These are phyloP conservation scores for Diarsia brunnea DNA, from an alignment of 2,888 invertebrate species.

Conservation along the genomic window DNA sequence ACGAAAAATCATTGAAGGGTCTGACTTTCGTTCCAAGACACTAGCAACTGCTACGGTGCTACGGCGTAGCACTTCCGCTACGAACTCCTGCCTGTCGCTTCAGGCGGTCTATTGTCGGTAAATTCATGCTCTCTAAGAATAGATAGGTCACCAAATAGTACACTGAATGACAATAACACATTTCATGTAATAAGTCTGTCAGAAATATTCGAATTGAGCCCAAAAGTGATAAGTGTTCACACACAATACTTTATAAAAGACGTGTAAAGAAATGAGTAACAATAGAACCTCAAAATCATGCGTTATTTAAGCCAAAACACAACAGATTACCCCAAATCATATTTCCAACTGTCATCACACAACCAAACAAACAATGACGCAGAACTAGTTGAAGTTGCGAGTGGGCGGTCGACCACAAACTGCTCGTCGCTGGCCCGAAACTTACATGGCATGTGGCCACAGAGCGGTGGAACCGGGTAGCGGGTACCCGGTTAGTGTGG, in stretches of 20 bases:
- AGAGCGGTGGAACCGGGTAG: slow-evolving; percentile 60
- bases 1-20: neutral
- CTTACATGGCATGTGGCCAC: slow-evolving; percentile 74
- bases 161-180: neutral
- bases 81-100: neutral
- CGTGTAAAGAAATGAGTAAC: neutral
- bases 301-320: neutral
- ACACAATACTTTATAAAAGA: neutral
- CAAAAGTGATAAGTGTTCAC: neutral
- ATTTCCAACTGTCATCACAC: slow-evolving; percentile 46
- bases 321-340: slow-evolving; percentile 49
- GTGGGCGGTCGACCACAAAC: slow-evolving; percentile 76
- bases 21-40: neutral
- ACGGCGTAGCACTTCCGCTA: slow-evolving; percentile 4
- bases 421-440: slow-evolving; percentile 77
- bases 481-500: slow-evolving; percentile 54
- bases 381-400: slow-evolving; percentile 68
- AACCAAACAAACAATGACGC: slow-evolving; percentile 62
- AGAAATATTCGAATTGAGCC: neutral
- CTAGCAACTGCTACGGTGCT: neutral
- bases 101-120: neutral
- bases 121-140: neutral
- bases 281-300: neutral
- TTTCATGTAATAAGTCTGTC: neutral
- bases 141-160: neutral